phyloP scores from a whole-genome alignment of 2,888 invertebrate species.

The Spodoptera exigua region DNA sequence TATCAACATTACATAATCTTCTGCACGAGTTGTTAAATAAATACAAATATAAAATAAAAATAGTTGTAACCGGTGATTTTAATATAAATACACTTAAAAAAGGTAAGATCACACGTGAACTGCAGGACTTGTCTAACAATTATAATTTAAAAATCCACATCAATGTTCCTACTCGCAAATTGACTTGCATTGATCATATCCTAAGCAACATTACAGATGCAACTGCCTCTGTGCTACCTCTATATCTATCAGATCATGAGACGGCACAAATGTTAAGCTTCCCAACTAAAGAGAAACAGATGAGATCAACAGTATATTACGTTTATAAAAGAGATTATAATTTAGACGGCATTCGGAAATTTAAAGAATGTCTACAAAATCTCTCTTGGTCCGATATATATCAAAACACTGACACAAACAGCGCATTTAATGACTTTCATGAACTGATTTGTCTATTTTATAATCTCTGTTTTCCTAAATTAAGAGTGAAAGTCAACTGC shows the following conservation, averaged over 20 bases:
- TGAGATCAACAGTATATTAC: background rate
- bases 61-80: slow-evolving; percentile 8
- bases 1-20: slow-evolving; percentile 2
- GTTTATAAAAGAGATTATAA: background rate
- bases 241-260: slow-evolving; percentile 6
- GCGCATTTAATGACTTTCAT: background rate
- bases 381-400: slow-evolving; percentile 3
- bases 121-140: background rate
- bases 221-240: slow-evolving; percentile 6
- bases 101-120: background rate
- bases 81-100: background rate
- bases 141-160: slow-evolving; percentile 11
- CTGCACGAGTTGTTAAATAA: background rate
- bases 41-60: slow-evolving; percentile 3
- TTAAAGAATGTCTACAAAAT: too few species aligned
- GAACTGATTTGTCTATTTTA: background rate
- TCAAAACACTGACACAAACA: background rate
- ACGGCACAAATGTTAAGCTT: slow-evolving; percentile 6
- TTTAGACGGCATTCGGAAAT: background rate
- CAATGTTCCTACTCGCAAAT: too few species aligned
- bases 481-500: background rate
- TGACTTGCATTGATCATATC: too few species aligned
- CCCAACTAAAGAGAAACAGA: background rate
- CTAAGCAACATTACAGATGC: slow-evolving; percentile 15
- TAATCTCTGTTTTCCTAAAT: background rate